Conservation (phyloP, 2,797 vertebrate genomes). For the Delichon dasypus region DNA sequence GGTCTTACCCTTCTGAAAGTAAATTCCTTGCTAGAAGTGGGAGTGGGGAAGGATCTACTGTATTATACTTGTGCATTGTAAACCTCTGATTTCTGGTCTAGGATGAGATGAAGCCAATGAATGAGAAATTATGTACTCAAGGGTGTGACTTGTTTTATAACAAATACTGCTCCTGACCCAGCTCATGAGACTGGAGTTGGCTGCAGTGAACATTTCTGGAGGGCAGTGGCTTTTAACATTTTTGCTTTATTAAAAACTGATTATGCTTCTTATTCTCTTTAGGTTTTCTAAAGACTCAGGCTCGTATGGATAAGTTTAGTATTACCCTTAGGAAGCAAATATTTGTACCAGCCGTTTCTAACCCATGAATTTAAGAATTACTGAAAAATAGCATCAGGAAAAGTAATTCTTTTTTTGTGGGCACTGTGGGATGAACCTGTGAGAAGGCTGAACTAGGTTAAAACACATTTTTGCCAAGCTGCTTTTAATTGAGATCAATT, state of each 20-base stretch:
- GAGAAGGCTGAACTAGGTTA: neutral
- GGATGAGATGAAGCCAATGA: neutral
- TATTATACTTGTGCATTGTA: neutral
- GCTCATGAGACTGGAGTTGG: neutral
- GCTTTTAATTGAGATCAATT: neutral
- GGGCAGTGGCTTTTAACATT: neutral
- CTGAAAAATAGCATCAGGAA: neutral
- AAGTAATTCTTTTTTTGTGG: neutral
- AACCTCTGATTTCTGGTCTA: neutral
- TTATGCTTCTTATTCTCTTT: neutral
- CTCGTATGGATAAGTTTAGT: neutral
- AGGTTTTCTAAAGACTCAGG: neutral
- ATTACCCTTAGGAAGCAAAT: neutral
- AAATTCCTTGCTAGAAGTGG: neutral
- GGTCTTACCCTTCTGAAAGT: neutral
- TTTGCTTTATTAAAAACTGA: neutral
- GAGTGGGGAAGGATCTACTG: neutral
- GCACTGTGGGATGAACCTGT: neutral
- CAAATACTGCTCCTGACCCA: neutral
- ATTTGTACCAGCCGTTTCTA: neutral
- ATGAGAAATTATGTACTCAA: neutral
- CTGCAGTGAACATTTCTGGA: neutral
- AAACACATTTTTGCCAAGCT: neutral
- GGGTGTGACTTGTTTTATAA: constrained; percentile 34
- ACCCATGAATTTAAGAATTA: neutral